Evolutionary conservation across 2,113 vertebrate species (phyloP), one percentile per base, ranked within the genome.

Genomic region (Corythornis vintsioides): DNA sequence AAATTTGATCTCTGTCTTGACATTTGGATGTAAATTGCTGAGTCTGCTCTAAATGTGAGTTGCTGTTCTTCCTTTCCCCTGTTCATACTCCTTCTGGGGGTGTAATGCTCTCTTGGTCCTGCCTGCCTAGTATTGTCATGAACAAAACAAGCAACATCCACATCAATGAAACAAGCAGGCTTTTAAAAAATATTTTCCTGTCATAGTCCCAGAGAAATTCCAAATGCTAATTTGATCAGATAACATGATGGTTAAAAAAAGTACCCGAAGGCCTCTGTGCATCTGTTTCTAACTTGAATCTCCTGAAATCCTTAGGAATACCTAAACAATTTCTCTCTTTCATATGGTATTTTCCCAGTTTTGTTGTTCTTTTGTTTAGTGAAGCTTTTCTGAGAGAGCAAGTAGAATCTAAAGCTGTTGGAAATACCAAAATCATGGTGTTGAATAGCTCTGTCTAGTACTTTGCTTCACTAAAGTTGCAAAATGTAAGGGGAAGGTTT

Each of bases 1-100:
- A 96, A 95, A 94, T 78, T 56, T 38, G 48, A 91, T 89, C 33
- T 56, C 57, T 29, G 13, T 52, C 71, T 60, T 82, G 90, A 87
- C 55, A 75, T 87, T 79, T 82, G 53, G 66, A 71, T 56, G 40
- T 67, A 69, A 92, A 56, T 79, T 79, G 85, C 85, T 79, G 71
- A 91, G 66, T 82, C n/a, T 71, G 85, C 53, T 84, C 25, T 25
- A 64, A 71, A 40, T 61, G 31, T 24, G 33, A 40, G 80, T 80
- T 92, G 64, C 25, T 4, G 4, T 88, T 90, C 38, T 83, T 77
- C 18, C 33, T 26, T 74, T 84, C 94, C 47, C 74, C 28, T 50
- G 33, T 38, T 91, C 25, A 12, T 86, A 22, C 22, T 94, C 56
- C 77, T 88, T 60, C 16, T 84, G 40, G 66, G 53, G 43, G 6